Evolutionary conservation across 2,113 vertebrate genomes (phyloP), one percentile per base, ranked within the genome.

Genomic region (Fregata magnificens): DNA sequence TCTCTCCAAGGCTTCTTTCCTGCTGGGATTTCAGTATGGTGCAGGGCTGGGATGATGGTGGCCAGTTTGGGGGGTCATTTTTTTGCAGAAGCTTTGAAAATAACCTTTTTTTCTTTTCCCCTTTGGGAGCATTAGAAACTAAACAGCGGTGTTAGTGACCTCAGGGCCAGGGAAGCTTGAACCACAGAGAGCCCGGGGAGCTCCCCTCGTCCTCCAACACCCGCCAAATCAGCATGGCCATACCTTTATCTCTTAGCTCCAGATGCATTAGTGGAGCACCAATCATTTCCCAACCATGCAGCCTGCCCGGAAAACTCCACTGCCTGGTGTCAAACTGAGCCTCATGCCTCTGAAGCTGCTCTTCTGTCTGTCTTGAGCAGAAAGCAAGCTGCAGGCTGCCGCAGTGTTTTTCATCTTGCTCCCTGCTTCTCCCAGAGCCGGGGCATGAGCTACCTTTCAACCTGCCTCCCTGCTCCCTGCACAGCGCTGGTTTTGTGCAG

Each of bases 321-420:
- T 80, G 70, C 84, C 69, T 34, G 89, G 71, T 94, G 83, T 91
- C 91, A 91, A 66, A 93, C 83, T n/a, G 88, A 95, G 88, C 92
- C 63, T 90, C 21, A 8, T 36, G 82, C 73, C 86, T 95, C 96
- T 97, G 93, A 94, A 95, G 95, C 89, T 26, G 16, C 70, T 87
- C 38, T 71, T 92, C 56, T 70, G 36, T 29, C 77, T 89, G 94
- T 78, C 80, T 78, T 16, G 71, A 86, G 91, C 88, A 84, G 83
- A 83, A 63, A 85, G 70, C 22, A 38, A 90, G 85, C 92, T 80
- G 78, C 88, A 86, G 86, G 91, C 89, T 91, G 93, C 94, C 20
- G 1, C 4, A 0, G 13, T 8, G 70, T 28, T 86, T 97, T 93
- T 95, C 74, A 85, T 96, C 97, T 94, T 53, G 44, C 63, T 89